Conservation (phyloP, 2,888 invertebrate genomes). For the Tinea trinotella region DNA sequence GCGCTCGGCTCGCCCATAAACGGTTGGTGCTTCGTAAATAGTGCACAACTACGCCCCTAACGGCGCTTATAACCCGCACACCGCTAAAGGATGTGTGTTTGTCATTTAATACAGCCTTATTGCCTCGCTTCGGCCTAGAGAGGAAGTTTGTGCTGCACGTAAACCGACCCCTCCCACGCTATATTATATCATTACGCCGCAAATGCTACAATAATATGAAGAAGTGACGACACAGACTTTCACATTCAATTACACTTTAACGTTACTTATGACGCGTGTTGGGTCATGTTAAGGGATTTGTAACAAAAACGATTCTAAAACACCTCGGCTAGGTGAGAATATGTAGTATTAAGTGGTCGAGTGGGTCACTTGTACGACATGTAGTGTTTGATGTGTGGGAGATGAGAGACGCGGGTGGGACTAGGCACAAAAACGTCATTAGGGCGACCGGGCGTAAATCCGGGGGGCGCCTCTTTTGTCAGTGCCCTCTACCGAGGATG, state of each 20-base stretch:
- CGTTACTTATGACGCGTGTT: conserved; percentile 6
- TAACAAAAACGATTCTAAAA: neutral
- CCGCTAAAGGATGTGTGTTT: conserved; percentile 28
- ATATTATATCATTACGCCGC: conserved; percentile 16
- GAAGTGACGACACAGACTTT: conserved; percentile 6
- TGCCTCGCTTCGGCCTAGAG: conserved; percentile 24
- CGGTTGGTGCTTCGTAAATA: conserved; percentile 35
- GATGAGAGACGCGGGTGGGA: conserved; percentile 1
- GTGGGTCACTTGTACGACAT: neutral
- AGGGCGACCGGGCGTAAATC: conserved; percentile 33
- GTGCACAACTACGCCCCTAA: conserved; percentile 27
- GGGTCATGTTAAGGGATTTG: conserved; percentile 3
- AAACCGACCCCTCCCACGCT: conserved; percentile 4
- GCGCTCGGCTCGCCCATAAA: conserved; percentile 40
- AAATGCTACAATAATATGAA: conserved; percentile 18
- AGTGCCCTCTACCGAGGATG: conserved; percentile 25
- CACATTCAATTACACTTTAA: conserved; percentile 10
- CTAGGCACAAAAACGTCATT: conserved; percentile 41
- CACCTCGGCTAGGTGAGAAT: neutral
- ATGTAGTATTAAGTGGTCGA: conserved; percentile 6
- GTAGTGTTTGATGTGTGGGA: conserved; percentile 3
- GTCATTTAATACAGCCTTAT: conserved; percentile 33
- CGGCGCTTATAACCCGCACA: conserved; percentile 23
- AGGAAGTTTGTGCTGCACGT: neutral
- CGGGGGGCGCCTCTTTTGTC: conserved; percentile 33